Base-by-base conservation (phyloP, 2,888 invertebrate genomes). In the Melinaea menophilus region DNA sequence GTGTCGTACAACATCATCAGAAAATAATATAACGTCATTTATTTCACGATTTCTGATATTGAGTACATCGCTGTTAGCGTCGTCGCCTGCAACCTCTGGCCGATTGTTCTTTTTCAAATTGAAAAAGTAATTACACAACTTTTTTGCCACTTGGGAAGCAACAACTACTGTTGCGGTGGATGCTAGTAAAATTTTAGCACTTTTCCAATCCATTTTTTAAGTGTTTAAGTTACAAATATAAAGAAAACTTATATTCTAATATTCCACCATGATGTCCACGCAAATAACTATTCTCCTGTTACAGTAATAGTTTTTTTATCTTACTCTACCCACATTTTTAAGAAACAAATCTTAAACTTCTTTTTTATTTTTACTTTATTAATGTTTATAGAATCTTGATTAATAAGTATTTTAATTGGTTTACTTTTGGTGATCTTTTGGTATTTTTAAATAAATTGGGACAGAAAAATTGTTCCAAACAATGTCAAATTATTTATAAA, bases 1-100 rank as follows among this genome's bases (percentile, higher is more conserved):
- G 62, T 87, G 87, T 58, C 81, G 83, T 63, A 85, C 76, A 58
- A 84, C 72, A 69, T 87, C 86, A 69, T 90, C 86, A n/a, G 90
- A 88, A 72, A 90, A 90, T 69, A 90, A 73, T 74, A 90, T 88
- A 0, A 90, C 90, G 71, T 90, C 90, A 68, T 90, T 90, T 68
- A 90, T 89, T 74, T 90, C 90, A 69, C 86, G 84, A 71, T 83
- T 85, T 72, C 79, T 90, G 47, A 75, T 72, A 68, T 74, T 78
- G 59, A 84, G 68, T 54, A 81, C 71, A 70, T 88, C 88, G 70
- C 77, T 81, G 71, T 81, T 82, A 48, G 75, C 72, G 63, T 87
- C 84, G 48, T 86, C 81, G 57, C 65, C 73, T 47, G 69, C 72
- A 31, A 67, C 68, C 66, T 82, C 80, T 45, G 75, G 61, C 70